phyloP scores from a whole-genome alignment of 2,113 vertebrate species.

The Pseudorhombus dupliciocellatus region DNA sequence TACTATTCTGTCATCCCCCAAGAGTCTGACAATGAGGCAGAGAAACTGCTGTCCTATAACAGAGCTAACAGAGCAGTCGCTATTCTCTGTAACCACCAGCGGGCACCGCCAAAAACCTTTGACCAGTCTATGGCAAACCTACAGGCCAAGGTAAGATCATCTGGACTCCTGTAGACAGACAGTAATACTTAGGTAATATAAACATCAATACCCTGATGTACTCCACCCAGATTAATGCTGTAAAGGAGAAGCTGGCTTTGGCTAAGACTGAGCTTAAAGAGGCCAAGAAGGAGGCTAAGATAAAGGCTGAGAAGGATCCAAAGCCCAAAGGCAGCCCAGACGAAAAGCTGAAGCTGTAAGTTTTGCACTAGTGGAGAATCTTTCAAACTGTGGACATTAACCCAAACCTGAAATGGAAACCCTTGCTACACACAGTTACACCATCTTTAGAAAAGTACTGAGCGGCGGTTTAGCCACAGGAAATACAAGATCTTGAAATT shows the following conservation, averaged over 20 bases:
- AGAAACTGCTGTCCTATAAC: constrained; percentile 85
- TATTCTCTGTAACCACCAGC: constrained; percentile 86
- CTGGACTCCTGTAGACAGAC: no score
- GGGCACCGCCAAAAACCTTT: constrained; percentile 84
- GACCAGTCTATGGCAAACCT: constrained; percentile 85
- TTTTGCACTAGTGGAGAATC: not conserved
- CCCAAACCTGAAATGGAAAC: not conserved
- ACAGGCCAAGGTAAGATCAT: constrained; percentile 76
- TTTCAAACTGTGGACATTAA: not conserved
- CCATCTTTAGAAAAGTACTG: not conserved
- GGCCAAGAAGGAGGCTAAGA: constrained; percentile 75
- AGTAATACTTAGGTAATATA: not conserved
- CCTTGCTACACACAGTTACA: not conserved
- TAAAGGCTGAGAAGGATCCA: constrained; percentile 75
- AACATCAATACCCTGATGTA: not conserved
- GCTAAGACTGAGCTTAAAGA: constrained; percentile 76
- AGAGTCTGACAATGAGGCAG: constrained; percentile 73
- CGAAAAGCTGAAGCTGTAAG: constrained; percentile 66
- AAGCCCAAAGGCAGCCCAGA: constrained; percentile 63
- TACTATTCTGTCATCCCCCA: constrained; percentile 1
- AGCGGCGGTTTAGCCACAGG: not conserved
- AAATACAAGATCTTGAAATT: not conserved
- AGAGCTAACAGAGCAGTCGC: constrained; percentile 83
- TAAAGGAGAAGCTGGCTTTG: constrained; percentile 73
- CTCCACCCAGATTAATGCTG: constrained; percentile 64